Base-by-base conservation (phyloP, 92 coral and sea anemone species). In the Epizoanthus fatuus region DNA sequence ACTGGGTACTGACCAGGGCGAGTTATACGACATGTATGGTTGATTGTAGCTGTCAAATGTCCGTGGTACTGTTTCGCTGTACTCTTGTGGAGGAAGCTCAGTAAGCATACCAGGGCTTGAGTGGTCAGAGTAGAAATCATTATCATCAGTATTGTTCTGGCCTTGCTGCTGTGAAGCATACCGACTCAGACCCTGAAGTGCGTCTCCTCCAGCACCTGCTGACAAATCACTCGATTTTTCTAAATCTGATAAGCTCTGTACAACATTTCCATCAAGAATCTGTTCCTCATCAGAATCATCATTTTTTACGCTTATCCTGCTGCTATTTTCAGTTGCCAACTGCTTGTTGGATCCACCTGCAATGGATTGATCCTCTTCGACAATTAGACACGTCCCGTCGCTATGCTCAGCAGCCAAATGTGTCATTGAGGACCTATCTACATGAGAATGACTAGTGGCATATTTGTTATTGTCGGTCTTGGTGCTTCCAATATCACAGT, bases 1-100 rank as follows among this genome's bases (percentile, higher is more conserved):
- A 10, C 42, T 51, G 37, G 66, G 81, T 5, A 75, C n/a, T 14
- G 52, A 57, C 82, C 82, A 77, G 25, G 82, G 70, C 14, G 71
- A 44, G 53, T 22, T 77, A 32, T 60, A 77, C 6, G 82, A 10
- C 56, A 59, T 59, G 54, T 17, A 42, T 11, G 70, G 51, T 35
- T 42, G 82, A 20, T 17, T 54, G 45, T 77, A 77, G 57, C 40
- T 19, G 44, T 64, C 69, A n/a, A 59, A 10, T 8, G 20, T 60
- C 38, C 39, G 57, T 20, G 68, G 57, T 40, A 59, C 56, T 4
- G 69, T 59, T 19, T 17, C 57, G 32, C 20, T 15, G 19, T 38
- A 25, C 3, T 8, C 68, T 14, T 76, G 68, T 9, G 55, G 14
- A 5, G 53, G 53, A 42, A 59, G 13, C 29, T 60, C 70, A 0